These are phyloP conservation scores for Drosophila stalkeri DNA, from an alignment of 2,888 invertebrate species.

Conservation along the genomic window DNA sequence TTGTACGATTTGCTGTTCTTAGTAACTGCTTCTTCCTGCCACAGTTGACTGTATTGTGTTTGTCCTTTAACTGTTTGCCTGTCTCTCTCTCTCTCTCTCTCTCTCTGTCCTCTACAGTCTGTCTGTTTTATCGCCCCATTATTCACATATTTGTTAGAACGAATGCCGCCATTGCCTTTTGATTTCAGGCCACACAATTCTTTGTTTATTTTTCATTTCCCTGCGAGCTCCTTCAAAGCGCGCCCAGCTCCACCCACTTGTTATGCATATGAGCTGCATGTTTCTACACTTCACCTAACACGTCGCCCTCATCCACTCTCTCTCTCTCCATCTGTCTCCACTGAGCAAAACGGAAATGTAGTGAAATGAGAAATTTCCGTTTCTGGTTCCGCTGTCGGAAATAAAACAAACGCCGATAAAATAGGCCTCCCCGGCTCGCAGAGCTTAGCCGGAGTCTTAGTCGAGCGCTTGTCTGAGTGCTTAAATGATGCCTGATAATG, in stretches of 20 bases:
- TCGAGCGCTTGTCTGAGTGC: slow-evolving; percentile 30
- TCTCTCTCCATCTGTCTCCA: neutral
- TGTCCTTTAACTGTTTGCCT: slow-evolving; percentile 46
- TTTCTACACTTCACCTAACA: neutral
- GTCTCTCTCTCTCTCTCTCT: neutral
- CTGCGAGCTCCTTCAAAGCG: slow-evolving; percentile 30
- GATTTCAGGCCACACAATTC: slow-evolving; percentile 59
- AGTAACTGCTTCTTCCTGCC: slow-evolving; percentile 8
- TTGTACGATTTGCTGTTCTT: slow-evolving; percentile 60
- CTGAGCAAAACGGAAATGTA: slow-evolving; percentile 69
- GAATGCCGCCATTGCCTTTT: slow-evolving; percentile 64
- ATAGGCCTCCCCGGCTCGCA: slow-evolving; percentile 48
- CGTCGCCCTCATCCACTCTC: neutral
- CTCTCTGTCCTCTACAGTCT: slow-evolving; percentile 7
- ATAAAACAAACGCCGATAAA: slow-evolving; percentile 79
- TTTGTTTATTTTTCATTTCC: slow-evolving; percentile 68
- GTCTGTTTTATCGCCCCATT: slow-evolving; percentile 72
- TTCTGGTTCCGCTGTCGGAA: slow-evolving; percentile 80
- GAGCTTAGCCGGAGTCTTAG: slow-evolving; percentile 41
- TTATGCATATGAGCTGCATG: slow-evolving; percentile 70
- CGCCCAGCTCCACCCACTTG: slow-evolving; percentile 16
- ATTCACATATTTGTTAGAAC: slow-evolving; percentile 73
- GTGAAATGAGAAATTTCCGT: slow-evolving; percentile 80
- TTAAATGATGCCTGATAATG: slow-evolving; percentile 71
- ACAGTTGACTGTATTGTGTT: slow-evolving; percentile 12